Evolutionary conservation across 2,797 vertebrate species (phyloP).

Genomic region (Carcharodon carcharias): DNA sequence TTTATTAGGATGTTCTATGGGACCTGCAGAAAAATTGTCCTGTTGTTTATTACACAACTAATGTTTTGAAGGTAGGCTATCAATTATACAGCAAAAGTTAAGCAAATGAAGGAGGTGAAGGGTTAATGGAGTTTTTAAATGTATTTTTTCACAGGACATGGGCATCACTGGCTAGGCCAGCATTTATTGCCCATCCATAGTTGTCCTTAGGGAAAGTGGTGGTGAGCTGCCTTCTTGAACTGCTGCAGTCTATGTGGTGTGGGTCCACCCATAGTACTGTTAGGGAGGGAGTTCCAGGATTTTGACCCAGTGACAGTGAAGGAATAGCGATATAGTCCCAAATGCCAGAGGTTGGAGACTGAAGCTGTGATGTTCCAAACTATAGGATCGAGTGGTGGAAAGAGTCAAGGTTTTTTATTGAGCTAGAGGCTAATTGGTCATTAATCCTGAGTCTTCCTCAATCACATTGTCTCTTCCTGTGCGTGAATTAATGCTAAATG

Average conservation of each 20-base stretch:
- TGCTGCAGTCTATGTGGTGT: too few species aligned
- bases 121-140: background rate
- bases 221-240: too few species aligned
- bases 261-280: too few species aligned
- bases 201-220: too few species aligned
- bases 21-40: background rate
- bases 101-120: background rate
- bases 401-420: background rate
- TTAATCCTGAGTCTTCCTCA: background rate
- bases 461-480: background rate
- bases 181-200: too few species aligned
- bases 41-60: background rate
- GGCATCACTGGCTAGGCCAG: too few species aligned
- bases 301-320: too few species aligned
- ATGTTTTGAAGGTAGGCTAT: background rate
- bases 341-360: background rate
- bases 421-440: background rate
- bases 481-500: background rate
- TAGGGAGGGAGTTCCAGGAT: too few species aligned
- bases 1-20: background rate
- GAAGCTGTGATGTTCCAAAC: background rate
- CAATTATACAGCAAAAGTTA: background rate
- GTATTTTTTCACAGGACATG: too few species aligned
- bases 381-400: background rate
- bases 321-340: background rate